phyloP scores from a whole-genome alignment of 2,113 vertebrate species.

The Macrotus californicus region DNA sequence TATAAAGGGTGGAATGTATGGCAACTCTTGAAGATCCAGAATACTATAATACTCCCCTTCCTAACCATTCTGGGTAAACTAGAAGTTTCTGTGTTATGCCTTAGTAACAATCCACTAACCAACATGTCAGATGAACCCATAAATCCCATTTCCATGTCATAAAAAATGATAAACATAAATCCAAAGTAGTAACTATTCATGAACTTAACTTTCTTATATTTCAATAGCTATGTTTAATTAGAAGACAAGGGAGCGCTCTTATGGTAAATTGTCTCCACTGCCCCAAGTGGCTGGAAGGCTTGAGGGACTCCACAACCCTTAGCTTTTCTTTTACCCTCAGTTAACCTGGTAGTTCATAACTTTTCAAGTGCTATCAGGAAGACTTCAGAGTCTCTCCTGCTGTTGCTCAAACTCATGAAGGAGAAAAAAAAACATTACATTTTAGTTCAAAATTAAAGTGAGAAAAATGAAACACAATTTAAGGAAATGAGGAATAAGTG shows the following conservation, averaged over 20 bases:
- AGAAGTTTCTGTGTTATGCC: neutral
- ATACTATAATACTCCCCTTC: neutral
- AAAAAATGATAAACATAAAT: conserved; percentile 29
- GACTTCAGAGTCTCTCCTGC: neutral
- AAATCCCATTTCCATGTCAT: conserved; percentile 16
- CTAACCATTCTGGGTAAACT: neutral
- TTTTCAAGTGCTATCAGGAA: conserved; percentile 2
- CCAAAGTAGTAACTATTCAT: neutral
- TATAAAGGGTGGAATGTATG: neutral
- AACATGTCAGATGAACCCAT: conserved; percentile 31
- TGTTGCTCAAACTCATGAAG: neutral
- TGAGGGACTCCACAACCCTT: neutral
- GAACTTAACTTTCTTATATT: neutral
- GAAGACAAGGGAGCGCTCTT: neutral
- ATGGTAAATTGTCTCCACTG: neutral
- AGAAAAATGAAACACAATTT: neutral
- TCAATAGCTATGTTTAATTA: conserved; percentile 28
- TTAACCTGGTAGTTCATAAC: conserved; percentile 12
- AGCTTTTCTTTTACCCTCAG: neutral
- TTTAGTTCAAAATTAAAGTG: conserved; percentile 25
- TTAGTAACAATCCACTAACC: conserved; percentile 22
- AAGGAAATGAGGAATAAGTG: neutral
- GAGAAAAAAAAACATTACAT: neutral
- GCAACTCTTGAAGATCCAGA: neutral
- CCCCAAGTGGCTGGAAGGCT: neutral